phyloP scores from a whole-genome alignment of 2,113 vertebrate species.

The Notarius quadriscutis region DNA sequence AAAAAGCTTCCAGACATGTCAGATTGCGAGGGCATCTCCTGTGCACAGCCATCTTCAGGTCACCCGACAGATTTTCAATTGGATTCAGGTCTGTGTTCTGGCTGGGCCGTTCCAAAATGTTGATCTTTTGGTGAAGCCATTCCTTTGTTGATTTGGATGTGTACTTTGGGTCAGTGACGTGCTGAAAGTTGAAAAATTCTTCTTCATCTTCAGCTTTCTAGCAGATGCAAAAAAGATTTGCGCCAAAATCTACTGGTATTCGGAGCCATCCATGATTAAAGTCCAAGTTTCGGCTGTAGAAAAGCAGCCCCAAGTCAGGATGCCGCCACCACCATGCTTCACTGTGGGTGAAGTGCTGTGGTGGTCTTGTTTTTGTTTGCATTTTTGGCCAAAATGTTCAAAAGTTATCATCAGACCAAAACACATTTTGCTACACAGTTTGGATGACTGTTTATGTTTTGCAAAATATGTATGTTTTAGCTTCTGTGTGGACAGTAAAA shows the following conservation, averaged over 20 bases:
- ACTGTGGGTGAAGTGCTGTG: background rate
- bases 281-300: background rate
- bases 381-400: background rate
- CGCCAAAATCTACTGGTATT: background rate
- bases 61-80: background rate
- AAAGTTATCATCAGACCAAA: background rate
- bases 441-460: background rate
- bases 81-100: background rate
- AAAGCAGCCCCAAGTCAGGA: background rate
- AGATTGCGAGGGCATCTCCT: background rate
- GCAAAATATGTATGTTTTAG: background rate
- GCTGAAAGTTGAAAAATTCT: background rate
- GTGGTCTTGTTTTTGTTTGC: background rate
- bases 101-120: background rate
- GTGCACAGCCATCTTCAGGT: background rate
- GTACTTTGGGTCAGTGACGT: background rate
- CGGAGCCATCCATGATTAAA: background rate
- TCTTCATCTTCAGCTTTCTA: background rate
- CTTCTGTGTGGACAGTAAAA: background rate
- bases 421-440: too few relatives aligned
- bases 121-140: background rate
- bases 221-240: background rate
- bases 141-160: background rate
- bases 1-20: background rate
- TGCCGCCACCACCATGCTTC: background rate